A percentile compares a stretch with the other conserved stretches of the same genome.
These are phyloP conservation scores for Spialia ferax DNA, from an alignment of 2,888 invertebrate genomes.

Conservation along the genomic window DNA sequence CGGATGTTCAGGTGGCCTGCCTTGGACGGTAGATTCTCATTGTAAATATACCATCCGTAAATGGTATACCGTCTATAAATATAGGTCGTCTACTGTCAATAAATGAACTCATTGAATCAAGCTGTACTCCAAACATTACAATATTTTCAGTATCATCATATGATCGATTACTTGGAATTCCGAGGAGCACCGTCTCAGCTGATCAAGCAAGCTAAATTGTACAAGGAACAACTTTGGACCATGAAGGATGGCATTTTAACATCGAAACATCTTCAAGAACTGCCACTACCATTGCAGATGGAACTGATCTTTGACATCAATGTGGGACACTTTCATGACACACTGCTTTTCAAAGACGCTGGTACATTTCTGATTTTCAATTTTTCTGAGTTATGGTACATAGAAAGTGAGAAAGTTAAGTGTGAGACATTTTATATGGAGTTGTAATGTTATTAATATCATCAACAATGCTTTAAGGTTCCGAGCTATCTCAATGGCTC, in stretches of 20 bases:
- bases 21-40: too few relatives aligned
- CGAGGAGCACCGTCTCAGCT: constrained; percentile 63
- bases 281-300: constrained; percentile 74
- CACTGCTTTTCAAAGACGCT: constrained; percentile 69
- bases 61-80: too few relatives aligned
- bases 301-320: constrained; percentile 81
- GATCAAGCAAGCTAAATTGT: constrained; percentile 66
- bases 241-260: constrained; percentile 75
- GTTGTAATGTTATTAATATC: too few relatives aligned
- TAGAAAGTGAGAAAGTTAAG: too few relatives aligned
- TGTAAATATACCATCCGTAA: too few relatives aligned
- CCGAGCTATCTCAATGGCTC: too few relatives aligned
- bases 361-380: constrained; percentile 43
- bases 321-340: constrained; percentile 72
- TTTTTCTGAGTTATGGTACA: too few relatives aligned
- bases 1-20: too few relatives aligned
- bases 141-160: constrained; percentile 76
- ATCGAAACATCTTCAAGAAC: constrained; percentile 62
- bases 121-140: constrained; percentile 45
- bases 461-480: too few relatives aligned
- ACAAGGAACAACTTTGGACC: constrained; percentile 71
- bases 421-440: too few relatives aligned
- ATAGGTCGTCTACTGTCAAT: too few relatives aligned
- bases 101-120: neutral
- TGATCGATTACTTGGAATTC: constrained; percentile 66